Evolutionary conservation across 2,113 vertebrate genomes (phyloP), one percentile per base, ranked within the genome.

Genomic region (Hypomesus transpacificus): DNA sequence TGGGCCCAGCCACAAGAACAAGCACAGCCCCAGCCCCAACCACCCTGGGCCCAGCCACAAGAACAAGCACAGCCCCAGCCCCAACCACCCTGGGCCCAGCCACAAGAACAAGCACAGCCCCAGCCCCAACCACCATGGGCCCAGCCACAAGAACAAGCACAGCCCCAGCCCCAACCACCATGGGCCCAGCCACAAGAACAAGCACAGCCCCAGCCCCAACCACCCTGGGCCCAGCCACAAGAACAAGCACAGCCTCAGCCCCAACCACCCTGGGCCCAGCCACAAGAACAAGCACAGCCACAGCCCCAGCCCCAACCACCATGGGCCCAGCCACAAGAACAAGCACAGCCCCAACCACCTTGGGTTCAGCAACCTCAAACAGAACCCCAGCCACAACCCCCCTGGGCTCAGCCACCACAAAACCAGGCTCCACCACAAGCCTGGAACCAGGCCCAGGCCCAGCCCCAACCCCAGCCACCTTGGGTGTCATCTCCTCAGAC

Each of bases 231-330:
- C 21, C 53, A 58, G 20, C 75, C 80, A 58, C 82, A 88, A 26
- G 39, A 75, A 14, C 75, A 82, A 69, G 39, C 52, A 63, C 70
- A 80, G 51, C 31, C 68, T 28, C 83, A 88, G 67, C 81, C 81
- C 73, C 87, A 88, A 62, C 78, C 75, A 0, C 71, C 82, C 24
- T 90, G 87, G 85, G 77, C 61, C 70, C 88, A 86, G 70, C 83
- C 75, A 74, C 61, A 80, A 60, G 53, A 3, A 18, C 62, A 68
- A 20, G 52, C 75, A 39, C 86, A 80, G 14, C 51, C 75, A 39
- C 86, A 80, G 14, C 51, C 16, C 39, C 18, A 79, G 34, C 26
- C 68, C 77, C 88, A 85, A 14, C 46, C 66, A 26, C 68, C 59
- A 0, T 70, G 69, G 69, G 61, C 52, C 28, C 53, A 58, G 20